phyloP scores from a whole-genome alignment of 2,888 invertebrate species.

The Himalopsyche tibetana region DNA sequence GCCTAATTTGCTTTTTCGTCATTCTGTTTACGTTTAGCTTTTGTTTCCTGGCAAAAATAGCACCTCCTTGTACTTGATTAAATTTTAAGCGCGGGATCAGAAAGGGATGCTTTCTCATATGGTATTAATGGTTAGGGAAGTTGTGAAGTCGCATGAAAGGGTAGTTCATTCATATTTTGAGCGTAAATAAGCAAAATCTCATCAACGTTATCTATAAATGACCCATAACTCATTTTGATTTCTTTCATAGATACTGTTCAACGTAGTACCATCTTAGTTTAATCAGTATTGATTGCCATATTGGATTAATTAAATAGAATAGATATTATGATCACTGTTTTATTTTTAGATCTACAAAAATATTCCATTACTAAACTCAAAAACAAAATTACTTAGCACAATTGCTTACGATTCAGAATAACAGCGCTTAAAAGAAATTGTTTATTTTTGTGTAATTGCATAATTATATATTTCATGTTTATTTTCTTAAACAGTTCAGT shows the following conservation, averaged over 20 bases:
- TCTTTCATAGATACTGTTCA: neutral
- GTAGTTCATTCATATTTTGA: conserved; percentile 16
- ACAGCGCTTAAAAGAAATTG: no score
- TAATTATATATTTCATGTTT: no score
- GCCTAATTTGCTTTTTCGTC: neutral
- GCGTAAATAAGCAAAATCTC: conserved; percentile 10
- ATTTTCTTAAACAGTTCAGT: no score
- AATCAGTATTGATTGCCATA: no score
- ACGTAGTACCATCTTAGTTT: no score
- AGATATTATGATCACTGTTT: no score
- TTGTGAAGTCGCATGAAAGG: neutral
- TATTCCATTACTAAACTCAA: no score
- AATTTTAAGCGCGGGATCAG: conserved; percentile 5
- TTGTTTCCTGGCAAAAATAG: conserved; percentile 8
- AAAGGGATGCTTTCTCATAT: neutral
- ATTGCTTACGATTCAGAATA: no score
- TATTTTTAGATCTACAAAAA: no score
- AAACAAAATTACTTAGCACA: no score
- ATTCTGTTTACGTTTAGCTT: neutral
- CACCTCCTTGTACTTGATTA: conserved; percentile 11
- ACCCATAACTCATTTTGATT: neutral
- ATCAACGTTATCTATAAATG: neutral
- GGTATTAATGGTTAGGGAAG: conserved; percentile 1
- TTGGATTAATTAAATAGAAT: no score
- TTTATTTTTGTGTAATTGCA: no score